Evolutionary conservation across 92 coral and sea anemone genomes (phyloP).

Genomic region (Isaurus tuberculatus): DNA sequence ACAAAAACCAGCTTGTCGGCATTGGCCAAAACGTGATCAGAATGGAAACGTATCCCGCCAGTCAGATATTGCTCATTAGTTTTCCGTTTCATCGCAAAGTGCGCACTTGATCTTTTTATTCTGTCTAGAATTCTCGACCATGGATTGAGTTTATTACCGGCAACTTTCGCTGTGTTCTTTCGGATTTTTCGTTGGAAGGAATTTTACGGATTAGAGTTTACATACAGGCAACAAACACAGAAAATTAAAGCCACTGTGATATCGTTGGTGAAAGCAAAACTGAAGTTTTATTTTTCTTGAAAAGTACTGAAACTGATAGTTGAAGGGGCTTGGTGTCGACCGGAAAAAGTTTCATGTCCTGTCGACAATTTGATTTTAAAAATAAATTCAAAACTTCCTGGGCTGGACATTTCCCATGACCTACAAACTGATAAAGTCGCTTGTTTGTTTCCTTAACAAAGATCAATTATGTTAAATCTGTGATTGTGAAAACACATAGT

Average conservation of each 20-base stretch:
- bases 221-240: not conserved
- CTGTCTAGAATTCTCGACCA: not conserved
- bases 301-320: not conserved
- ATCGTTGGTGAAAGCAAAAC: not conserved
- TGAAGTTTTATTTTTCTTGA: not conserved
- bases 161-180: not conserved
- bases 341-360: not conserved
- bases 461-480: not conserved
- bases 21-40: not conserved
- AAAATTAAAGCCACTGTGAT: too few relatives aligned
- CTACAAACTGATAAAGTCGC: not conserved
- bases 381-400: not conserved
- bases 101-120: not conserved
- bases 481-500: not conserved
- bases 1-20: not conserved
- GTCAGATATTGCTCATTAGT: not conserved
- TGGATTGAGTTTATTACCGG: too few relatives aligned
- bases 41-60: not conserved
- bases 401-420: not conserved
- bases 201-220: not conserved
- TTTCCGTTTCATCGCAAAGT: not conserved
- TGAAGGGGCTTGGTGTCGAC: slow-evolving; percentile 3
- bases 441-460: not conserved
- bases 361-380: too few relatives aligned
- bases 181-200: not conserved